phyloP scores from a whole-genome alignment of 1,140 invertebrate genomes.

The Calosoma granatense region DNA sequence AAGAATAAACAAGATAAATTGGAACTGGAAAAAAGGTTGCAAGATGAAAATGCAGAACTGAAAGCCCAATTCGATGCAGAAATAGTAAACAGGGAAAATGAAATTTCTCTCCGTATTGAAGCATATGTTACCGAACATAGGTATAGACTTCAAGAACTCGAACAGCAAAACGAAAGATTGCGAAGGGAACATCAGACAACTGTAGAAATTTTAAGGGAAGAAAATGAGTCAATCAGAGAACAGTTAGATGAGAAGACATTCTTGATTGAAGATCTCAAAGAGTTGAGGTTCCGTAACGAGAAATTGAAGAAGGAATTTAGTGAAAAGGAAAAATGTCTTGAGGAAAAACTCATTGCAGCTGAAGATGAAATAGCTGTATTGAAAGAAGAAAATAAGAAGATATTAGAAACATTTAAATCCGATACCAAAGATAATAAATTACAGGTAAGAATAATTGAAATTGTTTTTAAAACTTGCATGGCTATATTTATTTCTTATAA shows the following conservation, averaged over 20 bases:
- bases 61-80: conserved; percentile 25
- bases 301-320: conserved; percentile 17
- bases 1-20: conserved; percentile 24
- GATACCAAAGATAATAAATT: conserved; percentile 21
- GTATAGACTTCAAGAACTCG: not conserved
- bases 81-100: conserved; percentile 7
- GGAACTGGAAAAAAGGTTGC: conserved; percentile 19
- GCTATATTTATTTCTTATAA: conserved; percentile 13
- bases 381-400: conserved; percentile 28
- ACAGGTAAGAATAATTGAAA: conserved; percentile 21
- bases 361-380: conserved; percentile 27
- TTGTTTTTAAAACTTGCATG: not conserved
- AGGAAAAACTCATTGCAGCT: conserved; percentile 18
- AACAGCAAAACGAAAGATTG: conserved; percentile 20
- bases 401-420: conserved; percentile 20
- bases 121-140: conserved; percentile 1
- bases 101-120: not conserved
- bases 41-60: conserved; percentile 20
- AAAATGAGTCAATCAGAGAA: conserved; percentile 31
- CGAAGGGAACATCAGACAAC: conserved; percentile 28
- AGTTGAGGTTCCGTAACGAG: conserved; percentile 13
- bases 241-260: conserved; percentile 30
- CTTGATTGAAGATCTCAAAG: conserved; percentile 14
- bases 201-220: conserved; percentile 29
- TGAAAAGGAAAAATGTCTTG: conserved; percentile 17